Evolutionary conservation across 1,140 invertebrate species (phyloP).

Genomic region (Acyrthosiphon pisum): DNA sequence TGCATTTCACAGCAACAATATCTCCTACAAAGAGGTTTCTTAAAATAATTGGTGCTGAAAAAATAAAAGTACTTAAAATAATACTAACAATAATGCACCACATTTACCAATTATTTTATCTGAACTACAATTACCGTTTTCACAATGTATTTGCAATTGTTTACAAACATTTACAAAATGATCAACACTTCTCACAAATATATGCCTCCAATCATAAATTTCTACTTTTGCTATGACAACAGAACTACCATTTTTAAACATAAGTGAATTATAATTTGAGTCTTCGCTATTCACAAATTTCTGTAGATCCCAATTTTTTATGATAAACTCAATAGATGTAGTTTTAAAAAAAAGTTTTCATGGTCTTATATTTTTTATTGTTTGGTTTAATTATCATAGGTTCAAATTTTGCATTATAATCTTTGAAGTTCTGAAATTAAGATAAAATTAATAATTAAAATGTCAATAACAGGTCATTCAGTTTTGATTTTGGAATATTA

Average conservation of each 20-base stretch:
- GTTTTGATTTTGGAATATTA: not conserved
- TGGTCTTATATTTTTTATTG: not conserved
- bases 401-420: constrained; percentile 26
- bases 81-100: not conserved
- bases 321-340: constrained; percentile 5
- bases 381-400: not conserved
- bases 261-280: not conserved
- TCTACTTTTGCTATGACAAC: not conserved
- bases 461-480: too few species aligned
- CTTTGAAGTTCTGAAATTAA: constrained; percentile 13
- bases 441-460: not conserved
- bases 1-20: constrained; percentile 36
- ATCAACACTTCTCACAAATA: constrained; percentile 49
- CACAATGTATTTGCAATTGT: constrained; percentile 19
- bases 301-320: constrained; percentile 38
- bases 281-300: not conserved
- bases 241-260: constrained; percentile 47
- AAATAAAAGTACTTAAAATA: not conserved
- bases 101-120: not conserved
- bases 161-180: constrained; percentile 1
- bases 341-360: not conserved
- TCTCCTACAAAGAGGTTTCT: not conserved
- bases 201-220: constrained; percentile 36
- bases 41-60: not conserved
- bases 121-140: constrained; percentile 15